Percentiles rank a stretch among this genome's conserved stretches.
Conservation (phyloP, 2,113 vertebrate species). For the Amblyornis subalaris region DNA sequence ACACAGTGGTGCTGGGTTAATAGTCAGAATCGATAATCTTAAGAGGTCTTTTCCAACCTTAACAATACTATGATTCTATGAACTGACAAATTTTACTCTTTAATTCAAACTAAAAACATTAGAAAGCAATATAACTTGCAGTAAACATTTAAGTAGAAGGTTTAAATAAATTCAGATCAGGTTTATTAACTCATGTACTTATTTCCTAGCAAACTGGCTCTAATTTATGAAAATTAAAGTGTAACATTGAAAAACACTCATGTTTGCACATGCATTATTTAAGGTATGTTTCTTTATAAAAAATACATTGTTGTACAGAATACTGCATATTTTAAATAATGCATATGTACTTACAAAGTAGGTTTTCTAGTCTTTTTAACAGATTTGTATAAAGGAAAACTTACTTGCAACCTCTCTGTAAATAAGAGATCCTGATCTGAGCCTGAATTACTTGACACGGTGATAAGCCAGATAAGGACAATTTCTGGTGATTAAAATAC, state of each 20-base stretch:
- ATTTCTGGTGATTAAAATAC: conserved; percentile 26
- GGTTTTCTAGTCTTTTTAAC: background rate
- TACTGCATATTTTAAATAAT: background rate
- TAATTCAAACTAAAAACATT: background rate
- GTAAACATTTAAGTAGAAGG: background rate
- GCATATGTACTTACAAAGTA: background rate
- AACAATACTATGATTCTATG: background rate
- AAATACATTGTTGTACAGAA: background rate
- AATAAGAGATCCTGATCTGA: background rate
- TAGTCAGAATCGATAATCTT: background rate
- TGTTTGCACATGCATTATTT: background rate
- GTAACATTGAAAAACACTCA: background rate
- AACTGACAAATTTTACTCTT: background rate
- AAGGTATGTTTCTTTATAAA: background rate
- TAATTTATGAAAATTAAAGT: background rate
- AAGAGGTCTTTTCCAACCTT: background rate
- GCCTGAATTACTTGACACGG: background rate
- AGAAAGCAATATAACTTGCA: background rate
- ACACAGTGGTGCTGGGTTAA: background rate
- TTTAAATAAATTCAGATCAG: background rate
- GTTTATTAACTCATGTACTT: background rate
- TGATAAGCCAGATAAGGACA: conserved; percentile 42
- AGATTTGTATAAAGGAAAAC: background rate
- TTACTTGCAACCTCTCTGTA: background rate
- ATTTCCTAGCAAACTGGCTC: background rate